These are phyloP conservation scores for Bedellia somnulentella DNA, from an alignment of 2,888 invertebrate genomes.

Conservation along the genomic window DNA sequence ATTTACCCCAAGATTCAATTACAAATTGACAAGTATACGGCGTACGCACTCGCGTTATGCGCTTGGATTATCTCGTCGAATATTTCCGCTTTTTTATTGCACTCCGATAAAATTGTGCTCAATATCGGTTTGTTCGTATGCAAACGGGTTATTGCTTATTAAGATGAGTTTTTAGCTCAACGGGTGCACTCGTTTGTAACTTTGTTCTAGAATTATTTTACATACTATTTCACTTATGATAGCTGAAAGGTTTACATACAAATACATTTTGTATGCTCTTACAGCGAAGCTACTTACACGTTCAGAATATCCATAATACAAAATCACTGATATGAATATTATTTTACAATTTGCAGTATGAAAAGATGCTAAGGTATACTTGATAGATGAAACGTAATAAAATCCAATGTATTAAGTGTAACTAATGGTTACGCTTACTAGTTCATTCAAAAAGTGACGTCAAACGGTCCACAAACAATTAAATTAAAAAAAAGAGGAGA, in stretches of 20 bases:
- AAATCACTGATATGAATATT: too few species aligned
- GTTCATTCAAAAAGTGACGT: conserved; percentile 1
- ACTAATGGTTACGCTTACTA: conserved; percentile 2
- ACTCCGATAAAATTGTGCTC: conserved; percentile 6
- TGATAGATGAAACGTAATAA: too few species aligned
- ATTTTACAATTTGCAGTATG: not conserved
- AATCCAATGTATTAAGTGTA: not conserved
- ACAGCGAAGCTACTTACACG: too few species aligned
- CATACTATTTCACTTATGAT: too few species aligned
- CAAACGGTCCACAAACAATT: conserved; percentile 4
- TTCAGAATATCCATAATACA: too few species aligned
- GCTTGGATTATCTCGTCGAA: conserved; percentile 10
- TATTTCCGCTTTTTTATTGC: conserved; percentile 16
- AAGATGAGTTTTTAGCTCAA: too few species aligned
- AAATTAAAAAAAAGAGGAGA: conserved; percentile 1
- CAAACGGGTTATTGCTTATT: not conserved
- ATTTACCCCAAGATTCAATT: conserved; percentile 41
- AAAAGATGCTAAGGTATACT: not conserved
- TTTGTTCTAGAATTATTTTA: too few species aligned
- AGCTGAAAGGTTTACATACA: too few species aligned
- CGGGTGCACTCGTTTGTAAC: too few species aligned
- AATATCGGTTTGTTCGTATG: conserved; percentile 1
- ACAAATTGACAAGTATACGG: conserved; percentile 39
- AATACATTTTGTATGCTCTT: too few species aligned
- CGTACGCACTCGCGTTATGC: conserved; percentile 14